These are phyloP conservation scores for Ophioninae sp. DNA, from an alignment of 2,888 invertebrate genomes.

Conservation along the genomic window DNA sequence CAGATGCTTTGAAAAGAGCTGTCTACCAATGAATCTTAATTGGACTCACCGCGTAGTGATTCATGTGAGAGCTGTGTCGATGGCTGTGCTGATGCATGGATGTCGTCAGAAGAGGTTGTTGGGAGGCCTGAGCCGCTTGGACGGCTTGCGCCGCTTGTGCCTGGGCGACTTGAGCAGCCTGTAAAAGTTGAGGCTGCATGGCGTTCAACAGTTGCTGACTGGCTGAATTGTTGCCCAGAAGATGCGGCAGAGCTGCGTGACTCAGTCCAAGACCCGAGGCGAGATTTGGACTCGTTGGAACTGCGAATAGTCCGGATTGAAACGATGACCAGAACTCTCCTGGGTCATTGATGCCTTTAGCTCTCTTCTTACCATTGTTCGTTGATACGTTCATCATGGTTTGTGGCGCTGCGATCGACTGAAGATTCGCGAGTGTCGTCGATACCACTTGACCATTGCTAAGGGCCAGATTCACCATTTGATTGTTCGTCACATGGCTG, in stretches of 20 bases:
- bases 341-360: not conserved
- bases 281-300: conserved; percentile 85
- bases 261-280: conserved; percentile 87
- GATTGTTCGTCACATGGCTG: conserved; percentile 90
- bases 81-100: conserved; percentile 78
- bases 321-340: not conserved
- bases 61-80: conserved; percentile 78
- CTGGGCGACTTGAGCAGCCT: conserved; percentile 78
- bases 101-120: conserved; percentile 77
- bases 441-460: conserved; percentile 94
- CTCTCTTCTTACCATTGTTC: conserved; percentile 79
- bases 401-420: conserved; percentile 89
- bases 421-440: conserved; percentile 90
- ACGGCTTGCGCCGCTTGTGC: conserved; percentile 72
- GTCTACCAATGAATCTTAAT: not conserved
- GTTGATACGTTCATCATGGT: conserved; percentile 83
- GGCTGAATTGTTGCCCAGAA: conserved; percentile 86
- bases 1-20: not conserved
- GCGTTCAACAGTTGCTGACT: conserved; percentile 90
- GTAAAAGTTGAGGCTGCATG: conserved; percentile 85
- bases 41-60: conserved; percentile 76
- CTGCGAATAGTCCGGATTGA: conserved; percentile 67
- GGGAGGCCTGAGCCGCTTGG: conserved; percentile 75
- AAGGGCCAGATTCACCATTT: conserved; percentile 90
- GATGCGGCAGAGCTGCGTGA: conserved; percentile 86